Base-by-base conservation (phyloP, 2,888 invertebrate genomes). In the Laothoe populi region DNA sequence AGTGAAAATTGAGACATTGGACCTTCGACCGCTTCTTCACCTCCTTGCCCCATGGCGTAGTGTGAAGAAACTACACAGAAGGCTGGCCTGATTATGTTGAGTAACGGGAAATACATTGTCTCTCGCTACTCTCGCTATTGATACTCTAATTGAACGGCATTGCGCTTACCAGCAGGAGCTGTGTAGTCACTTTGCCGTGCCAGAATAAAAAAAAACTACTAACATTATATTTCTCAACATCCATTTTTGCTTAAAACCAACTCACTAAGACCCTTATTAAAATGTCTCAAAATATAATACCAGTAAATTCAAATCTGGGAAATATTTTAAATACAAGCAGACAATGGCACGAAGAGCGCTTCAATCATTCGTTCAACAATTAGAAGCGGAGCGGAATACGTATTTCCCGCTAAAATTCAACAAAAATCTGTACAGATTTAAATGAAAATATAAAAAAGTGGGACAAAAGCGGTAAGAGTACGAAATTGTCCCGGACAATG, bases 401-500 rank as follows among this genome's bases (percentile, higher is more conserved):
- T 21, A 4, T 46, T 68, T 70, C 70, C 66, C 64, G 65, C 67
- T 64, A 68, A 73, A 70, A 73, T 73, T 53, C 53, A 61, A 40
- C 40, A 61, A 40, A 42, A 53, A 42, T 61, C 60, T 59, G 35
- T 65, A 61, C 45, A 63, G 64, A 65, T 61, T 53, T 26, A 61
- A 61, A 49, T 44, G 24, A 26, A 59, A 44, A 58, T 42, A 44
- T 38, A 76, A 82, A 84, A 83, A 82, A 77, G 78, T 64, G 64
- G 65, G 70, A 71, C 81, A 83, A 80, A 78, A 79, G 75, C 65
- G 73, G 72, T 74, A 79, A 80, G 76, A 81, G 77, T 70, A 74
- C 78, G 69, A 79, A 80, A 78, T 79, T 79, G 81, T 83, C 80
- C 78, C 79, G 83, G 79, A 84, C 84, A 83, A 83, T 84, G 85